Base-by-base conservation (phyloP, 2,113 vertebrate genomes). In the Pitta sordida region DNA sequence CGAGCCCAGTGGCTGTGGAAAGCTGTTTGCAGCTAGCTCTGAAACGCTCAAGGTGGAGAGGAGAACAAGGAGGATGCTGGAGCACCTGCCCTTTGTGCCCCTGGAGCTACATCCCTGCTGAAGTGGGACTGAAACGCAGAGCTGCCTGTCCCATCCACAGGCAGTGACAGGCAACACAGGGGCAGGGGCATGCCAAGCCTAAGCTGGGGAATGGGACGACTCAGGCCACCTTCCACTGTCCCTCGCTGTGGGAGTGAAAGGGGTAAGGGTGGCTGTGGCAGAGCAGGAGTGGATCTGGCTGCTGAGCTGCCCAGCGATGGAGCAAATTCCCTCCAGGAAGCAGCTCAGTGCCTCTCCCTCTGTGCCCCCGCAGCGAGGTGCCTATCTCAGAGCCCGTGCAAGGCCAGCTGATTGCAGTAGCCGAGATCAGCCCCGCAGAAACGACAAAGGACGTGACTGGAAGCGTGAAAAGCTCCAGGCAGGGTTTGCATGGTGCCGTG, bases 1-100 rank as follows among this genome's bases (percentile, higher is more conserved):
- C 0, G 0, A 44, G 48, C 56, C 46, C 37, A 27, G 64, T 0
- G 15, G 43, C 27, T 3, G 19, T 26, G 60, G 65, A 78, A 60
- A 51, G 69, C 22, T 91, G 51, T 60, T 48, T 70, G 78, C 64
- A 87, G 64, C 23, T 0, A 4, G 41, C 37, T 83, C 67, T 3
- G 77, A 78, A 77, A 70, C 36, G 80, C 34, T 74, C 17, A 10
- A 46, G 22, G 21, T 16, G 2, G 30, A 46, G 55, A 90, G 46
- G 22, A 91, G 32, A n/a, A 55, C 51, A 23, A 62, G 6, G 53
- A 26, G 3, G 69, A 41, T 23, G 44, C 16, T 56, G 73, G 55
- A 84, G 62, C 52, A 73, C 12, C 36, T 73, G 52, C 30, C 56
- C 51, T 55, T 64, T 46, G 36, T 64, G 52, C 5, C n/a, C 21